A percentile compares a stretch with the other conserved stretches of the same genome.
These are phyloP conservation scores for Sipha flava DNA, from an alignment of 1,140 invertebrate species.

Conservation along the genomic window DNA sequence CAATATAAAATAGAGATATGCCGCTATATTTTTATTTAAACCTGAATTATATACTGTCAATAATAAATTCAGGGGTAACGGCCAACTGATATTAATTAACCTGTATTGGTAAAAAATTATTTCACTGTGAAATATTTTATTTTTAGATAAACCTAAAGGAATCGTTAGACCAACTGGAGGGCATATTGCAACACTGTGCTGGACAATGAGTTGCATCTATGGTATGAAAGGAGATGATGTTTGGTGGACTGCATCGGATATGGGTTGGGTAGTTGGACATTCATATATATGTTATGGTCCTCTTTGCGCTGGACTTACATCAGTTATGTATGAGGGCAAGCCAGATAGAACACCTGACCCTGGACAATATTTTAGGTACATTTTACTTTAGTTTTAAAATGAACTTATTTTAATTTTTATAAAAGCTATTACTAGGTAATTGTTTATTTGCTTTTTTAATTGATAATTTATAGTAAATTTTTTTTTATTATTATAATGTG, in stretches of 20 bases:
- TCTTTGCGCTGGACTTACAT: conserved; percentile 68
- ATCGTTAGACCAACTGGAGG: conserved; percentile 76
- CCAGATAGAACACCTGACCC: conserved; percentile 87
- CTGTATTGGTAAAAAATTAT: background rate
- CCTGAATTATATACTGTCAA: too few species aligned
- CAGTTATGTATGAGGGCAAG: conserved; percentile 89
- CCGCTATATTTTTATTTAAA: too few species aligned
- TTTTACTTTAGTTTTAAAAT: background rate
- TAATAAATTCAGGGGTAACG: too few species aligned
- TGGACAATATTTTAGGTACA: conserved; percentile 74
- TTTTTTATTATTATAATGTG: too few species aligned
- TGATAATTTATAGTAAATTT: too few species aligned
- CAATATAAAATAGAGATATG: too few species aligned
- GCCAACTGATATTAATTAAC: too few species aligned
- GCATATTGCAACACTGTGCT: conserved; percentile 72
- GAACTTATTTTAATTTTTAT: too few species aligned
- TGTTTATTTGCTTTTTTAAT: too few species aligned
- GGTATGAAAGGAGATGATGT: conserved; percentile 69
- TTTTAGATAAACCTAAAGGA: conserved; percentile 66
- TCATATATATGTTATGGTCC: conserved; percentile 91
- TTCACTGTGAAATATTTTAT: background rate
- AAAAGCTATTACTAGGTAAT: too few species aligned
- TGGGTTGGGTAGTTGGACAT: conserved; percentile 90
- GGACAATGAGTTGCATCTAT: conserved; percentile 76
- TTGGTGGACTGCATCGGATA: conserved; percentile 87